A percentile compares a stretch with the other conserved stretches of the same genome.
These are phyloP conservation scores for Patella ulyssiponensis DNA, from an alignment of 2,888 invertebrate genomes.

Conservation along the genomic window DNA sequence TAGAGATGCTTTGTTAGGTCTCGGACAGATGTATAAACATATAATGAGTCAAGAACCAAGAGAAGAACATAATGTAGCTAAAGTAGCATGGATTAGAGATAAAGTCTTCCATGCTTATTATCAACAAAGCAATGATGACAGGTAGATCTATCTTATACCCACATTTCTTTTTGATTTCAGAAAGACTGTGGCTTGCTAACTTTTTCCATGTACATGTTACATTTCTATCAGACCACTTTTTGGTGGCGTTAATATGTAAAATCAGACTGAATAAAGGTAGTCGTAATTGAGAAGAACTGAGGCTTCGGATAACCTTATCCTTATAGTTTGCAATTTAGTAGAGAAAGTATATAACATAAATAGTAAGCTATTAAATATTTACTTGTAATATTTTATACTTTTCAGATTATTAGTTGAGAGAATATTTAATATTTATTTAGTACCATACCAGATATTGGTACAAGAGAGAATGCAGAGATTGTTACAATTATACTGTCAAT, in stretches of 20 bases:
- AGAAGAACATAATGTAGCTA: conserved; percentile 72
- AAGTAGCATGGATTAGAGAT: conserved; percentile 89
- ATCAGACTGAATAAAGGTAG: too few species aligned
- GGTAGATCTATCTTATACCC: conserved; percentile 70
- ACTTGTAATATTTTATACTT: conserved; percentile 16
- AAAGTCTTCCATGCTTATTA: conserved; percentile 94
- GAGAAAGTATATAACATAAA: neutral
- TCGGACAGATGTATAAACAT: conserved; percentile 93
- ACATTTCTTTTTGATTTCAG: too few species aligned
- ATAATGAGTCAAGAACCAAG: conserved; percentile 76
- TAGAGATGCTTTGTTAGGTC: conserved; percentile 93
- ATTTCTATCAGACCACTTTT: too few species aligned
- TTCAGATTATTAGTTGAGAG: conserved; percentile 87
- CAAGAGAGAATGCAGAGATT: conserved; percentile 93
- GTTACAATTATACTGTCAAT: conserved; percentile 90
- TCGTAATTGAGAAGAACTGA: too few species aligned
- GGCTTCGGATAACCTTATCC: too few species aligned
- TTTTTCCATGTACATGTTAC: too few species aligned
- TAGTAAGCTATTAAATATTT: neutral
- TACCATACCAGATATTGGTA: conserved; percentile 90
- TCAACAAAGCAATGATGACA: conserved; percentile 89
- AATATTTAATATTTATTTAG: conserved; percentile 92
- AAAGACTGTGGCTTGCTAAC: too few species aligned
- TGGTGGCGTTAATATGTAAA: too few species aligned
- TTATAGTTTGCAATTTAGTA: too few species aligned